Conservation (phyloP, 2,113 vertebrate genomes). For the Laticauda laticaudata region DNA sequence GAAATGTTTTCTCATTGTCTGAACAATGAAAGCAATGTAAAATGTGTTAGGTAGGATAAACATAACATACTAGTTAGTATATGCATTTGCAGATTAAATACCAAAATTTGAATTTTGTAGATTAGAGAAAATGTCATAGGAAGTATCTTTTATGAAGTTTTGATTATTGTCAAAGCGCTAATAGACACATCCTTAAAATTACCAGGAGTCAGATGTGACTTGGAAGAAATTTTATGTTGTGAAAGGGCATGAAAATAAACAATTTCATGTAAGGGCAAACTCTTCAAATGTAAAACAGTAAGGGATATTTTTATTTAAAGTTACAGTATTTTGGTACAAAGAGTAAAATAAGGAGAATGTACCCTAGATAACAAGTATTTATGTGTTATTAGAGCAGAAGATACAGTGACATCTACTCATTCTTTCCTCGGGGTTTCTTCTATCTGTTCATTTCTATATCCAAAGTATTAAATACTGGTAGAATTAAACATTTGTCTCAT, state of each 20-base stretch:
- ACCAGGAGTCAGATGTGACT: not conserved
- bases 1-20: not conserved
- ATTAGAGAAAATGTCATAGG: not conserved
- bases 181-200: not conserved
- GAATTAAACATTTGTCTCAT: not conserved
- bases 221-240: not conserved
- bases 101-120: not conserved
- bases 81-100: not conserved
- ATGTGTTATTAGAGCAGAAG: not conserved
- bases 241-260: not conserved
- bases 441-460: not conserved
- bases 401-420: not conserved
- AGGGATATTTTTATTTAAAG: not conserved
- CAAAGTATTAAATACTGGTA: not conserved
- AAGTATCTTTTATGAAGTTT: not conserved
- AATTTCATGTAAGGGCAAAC: not conserved
- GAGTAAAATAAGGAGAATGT: not conserved
- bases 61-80: not conserved
- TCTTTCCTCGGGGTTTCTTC: not conserved
- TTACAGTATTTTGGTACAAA: not conserved
- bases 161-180: not conserved
- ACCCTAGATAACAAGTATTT: not conserved
- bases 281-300: not conserved
- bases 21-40: not conserved
- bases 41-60: not conserved